Conservation (phyloP, 2,888 invertebrate genomes). For the Antitype chi region DNA sequence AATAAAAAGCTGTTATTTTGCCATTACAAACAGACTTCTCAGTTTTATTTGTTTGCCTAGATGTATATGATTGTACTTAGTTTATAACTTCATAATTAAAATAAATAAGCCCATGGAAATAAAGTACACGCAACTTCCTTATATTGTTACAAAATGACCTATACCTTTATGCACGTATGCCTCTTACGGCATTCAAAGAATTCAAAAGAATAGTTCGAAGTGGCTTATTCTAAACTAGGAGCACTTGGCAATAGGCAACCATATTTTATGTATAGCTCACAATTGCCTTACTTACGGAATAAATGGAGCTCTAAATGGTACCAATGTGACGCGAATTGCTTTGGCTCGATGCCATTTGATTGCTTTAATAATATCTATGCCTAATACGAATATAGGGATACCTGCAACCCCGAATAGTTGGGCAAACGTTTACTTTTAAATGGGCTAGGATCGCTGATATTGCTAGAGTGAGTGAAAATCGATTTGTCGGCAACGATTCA, state of each 20-base stretch:
- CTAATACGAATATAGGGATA: conserved; percentile 57
- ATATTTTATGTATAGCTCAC: conserved; percentile 61
- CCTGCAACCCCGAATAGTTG: conserved; percentile 50
- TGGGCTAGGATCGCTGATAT: conserved; percentile 13
- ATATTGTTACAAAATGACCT: neutral
- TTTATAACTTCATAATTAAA: too few species aligned
- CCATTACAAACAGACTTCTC: too few species aligned
- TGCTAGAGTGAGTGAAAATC: neutral
- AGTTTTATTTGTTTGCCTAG: too few species aligned
- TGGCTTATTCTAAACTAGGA: conserved; percentile 38
- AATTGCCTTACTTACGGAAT: conserved; percentile 59
- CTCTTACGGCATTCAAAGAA: neutral
- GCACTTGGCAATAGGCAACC: conserved; percentile 53
- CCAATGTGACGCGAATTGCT: conserved; percentile 58
- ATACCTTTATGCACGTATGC: neutral
- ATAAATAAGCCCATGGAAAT: neutral
- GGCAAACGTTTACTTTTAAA: conserved; percentile 28
- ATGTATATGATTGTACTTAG: too few species aligned
- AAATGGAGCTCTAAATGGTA: conserved; percentile 62
- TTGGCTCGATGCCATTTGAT: conserved; percentile 56
- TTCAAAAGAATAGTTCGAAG: conserved; percentile 23
- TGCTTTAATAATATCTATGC: conserved; percentile 51
- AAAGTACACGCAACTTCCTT: neutral
- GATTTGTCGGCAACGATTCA: conserved; percentile 1
- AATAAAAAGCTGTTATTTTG: too few species aligned